phyloP scores from a whole-genome alignment of 2,888 invertebrate species.

The Drosophila suboccidentalis region DNA sequence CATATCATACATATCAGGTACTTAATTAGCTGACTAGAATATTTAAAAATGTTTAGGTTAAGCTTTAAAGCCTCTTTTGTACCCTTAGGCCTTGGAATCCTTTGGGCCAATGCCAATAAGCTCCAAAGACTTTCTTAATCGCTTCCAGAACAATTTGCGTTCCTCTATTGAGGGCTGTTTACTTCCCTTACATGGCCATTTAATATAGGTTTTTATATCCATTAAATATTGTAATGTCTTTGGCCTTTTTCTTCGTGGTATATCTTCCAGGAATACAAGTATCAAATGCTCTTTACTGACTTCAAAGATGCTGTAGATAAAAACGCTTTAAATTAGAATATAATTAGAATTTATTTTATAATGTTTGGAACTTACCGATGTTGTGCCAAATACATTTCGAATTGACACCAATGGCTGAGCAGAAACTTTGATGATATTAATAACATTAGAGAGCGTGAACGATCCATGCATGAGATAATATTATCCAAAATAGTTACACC shows the following conservation, averaged over 20 bases:
- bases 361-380: constrained; percentile 86
- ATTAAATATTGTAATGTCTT: constrained; percentile 89
- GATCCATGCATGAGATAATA: constrained; percentile 90
- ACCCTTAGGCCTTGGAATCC: constrained; percentile 47
- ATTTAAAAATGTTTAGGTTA: constrained; percentile 14
- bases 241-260: constrained; percentile 87
- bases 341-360: not conserved
- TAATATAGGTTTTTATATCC: constrained; percentile 90
- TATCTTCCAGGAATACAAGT: constrained; percentile 89
- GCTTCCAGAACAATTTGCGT: constrained; percentile 85
- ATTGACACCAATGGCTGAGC: constrained; percentile 90
- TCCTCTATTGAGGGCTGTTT: constrained; percentile 75
- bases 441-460: constrained; percentile 88
- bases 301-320: constrained; percentile 87
- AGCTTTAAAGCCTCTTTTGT: not conserved
- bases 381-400: constrained; percentile 90
- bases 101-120: constrained; percentile 62
- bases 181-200: constrained; percentile 87
- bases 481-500: constrained; percentile 90
- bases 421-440: constrained; percentile 89
- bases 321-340: not conserved
- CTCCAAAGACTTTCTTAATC: constrained; percentile 80
- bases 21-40: constrained; percentile 66
- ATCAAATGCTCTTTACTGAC: constrained; percentile 88
- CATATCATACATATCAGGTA: constrained; percentile 63